phyloP scores from a whole-genome alignment of 2,113 vertebrate genomes.

The Barbus barbus region DNA sequence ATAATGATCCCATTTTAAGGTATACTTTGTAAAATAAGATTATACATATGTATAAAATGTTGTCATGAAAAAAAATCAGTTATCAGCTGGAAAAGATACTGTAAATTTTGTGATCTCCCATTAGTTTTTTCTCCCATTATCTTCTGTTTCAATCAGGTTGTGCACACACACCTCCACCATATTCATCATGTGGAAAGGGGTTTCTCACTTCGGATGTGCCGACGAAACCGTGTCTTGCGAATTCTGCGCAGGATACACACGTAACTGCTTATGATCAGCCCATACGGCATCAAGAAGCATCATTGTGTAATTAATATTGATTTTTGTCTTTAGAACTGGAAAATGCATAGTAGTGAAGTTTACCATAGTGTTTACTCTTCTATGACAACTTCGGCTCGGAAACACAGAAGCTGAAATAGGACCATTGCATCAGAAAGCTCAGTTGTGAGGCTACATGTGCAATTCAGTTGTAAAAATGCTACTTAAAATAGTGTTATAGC shows the following conservation, averaged over 20 bases:
- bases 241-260: slow-evolving; percentile 76
- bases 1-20: no score
- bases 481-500: not conserved
- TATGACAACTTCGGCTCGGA: not conserved
- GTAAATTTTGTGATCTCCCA: no score
- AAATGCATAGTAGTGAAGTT: not conserved
- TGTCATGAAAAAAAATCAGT: no score
- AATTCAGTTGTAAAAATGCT: not conserved
- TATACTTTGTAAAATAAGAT: no score
- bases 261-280: slow-evolving; percentile 79
- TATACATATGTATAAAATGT: no score
- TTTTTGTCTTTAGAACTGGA: not conserved
- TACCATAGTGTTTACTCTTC: not conserved
- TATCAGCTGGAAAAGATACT: no score
- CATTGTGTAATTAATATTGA: not conserved
- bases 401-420: not conserved
- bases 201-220: slow-evolving; percentile 77
- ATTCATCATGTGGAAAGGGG: slow-evolving; percentile 86
- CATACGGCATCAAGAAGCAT: slow-evolving; percentile 81
- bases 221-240: slow-evolving; percentile 72
- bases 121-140: no score
- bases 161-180: slow-evolving; percentile 74
- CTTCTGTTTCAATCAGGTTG: no score
- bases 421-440: not conserved
- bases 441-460: not conserved